phyloP scores from a whole-genome alignment of 2,888 invertebrate species.

The Pollenia angustigena region DNA sequence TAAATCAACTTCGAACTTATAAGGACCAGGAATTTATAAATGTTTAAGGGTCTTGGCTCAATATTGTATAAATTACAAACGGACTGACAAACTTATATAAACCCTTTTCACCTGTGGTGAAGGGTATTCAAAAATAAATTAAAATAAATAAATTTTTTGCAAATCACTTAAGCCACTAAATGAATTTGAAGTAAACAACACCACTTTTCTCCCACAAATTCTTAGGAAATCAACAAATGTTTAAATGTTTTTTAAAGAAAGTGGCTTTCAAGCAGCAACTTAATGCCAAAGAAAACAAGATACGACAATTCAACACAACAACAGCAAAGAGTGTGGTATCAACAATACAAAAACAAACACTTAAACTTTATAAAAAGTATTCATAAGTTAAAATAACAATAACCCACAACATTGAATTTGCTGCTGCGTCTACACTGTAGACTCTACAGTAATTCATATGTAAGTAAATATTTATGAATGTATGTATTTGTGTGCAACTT shows the following conservation, averaged over 20 bases:
- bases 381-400: conserved; percentile 51
- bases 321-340: neutral
- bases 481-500: neutral
- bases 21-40: too few relatives aligned
- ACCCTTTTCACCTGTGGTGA: too few relatives aligned
- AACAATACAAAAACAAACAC: neutral
- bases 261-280: conserved; percentile 33
- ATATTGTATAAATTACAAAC: too few relatives aligned
- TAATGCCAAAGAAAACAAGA: conserved; percentile 59
- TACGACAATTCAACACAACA: conserved; percentile 26
- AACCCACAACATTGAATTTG: conserved; percentile 53
- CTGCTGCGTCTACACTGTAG: too few relatives aligned
- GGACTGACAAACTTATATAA: too few relatives aligned
- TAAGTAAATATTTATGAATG: neutral
- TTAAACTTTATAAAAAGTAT: conserved; percentile 7
- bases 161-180: conserved; percentile 25
- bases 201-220: conserved; percentile 56
- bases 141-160: neutral
- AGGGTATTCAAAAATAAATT: too few relatives aligned
- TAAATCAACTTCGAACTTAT: too few relatives aligned
- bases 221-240: conserved; percentile 28
- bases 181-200: conserved; percentile 43
- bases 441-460: neutral
- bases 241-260: conserved; percentile 33
- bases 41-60: too few relatives aligned